Evolutionary conservation across 2,888 invertebrate species (phyloP).

Genomic region (Nematopogon swammerdamellus): DNA sequence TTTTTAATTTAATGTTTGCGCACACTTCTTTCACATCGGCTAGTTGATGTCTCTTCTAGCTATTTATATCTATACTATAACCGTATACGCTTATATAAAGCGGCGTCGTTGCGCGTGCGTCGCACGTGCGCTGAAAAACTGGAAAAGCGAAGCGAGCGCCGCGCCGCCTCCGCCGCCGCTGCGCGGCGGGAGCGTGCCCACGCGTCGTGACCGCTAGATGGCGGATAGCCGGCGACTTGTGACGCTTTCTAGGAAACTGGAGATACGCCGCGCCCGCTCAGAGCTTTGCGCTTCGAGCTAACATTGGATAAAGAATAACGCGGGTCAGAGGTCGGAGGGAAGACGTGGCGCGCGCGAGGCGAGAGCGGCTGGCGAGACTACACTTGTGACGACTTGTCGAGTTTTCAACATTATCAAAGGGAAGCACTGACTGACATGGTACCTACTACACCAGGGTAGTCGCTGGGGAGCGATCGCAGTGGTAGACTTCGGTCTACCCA

Average conservation of each 20-base stretch:
- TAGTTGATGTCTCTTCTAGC: no score
- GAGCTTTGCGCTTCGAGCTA: not conserved
- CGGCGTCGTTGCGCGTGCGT: not conserved
- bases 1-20: no score
- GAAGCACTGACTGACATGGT: no score
- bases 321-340: not conserved
- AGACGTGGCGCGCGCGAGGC: not conserved
- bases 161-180: no score
- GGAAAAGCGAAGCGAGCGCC: conserved; percentile 25
- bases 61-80: no score
- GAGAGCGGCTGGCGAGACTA: no score
- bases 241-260: not conserved
- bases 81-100: not conserved
- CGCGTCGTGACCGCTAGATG: not conserved
- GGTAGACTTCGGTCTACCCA: no score
- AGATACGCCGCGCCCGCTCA: not conserved
- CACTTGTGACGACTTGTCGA: no score
- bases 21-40: no score
- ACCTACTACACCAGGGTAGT: no score
- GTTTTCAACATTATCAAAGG: no score
- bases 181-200: conserved; percentile 5
- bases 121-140: conserved; percentile 19
- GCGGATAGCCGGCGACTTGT: not conserved
- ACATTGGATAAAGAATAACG: not conserved
- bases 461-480: no score